These are phyloP conservation scores for Drosophila arawakana DNA, from an alignment of 1,140 invertebrate species.

Conservation along the genomic window DNA sequence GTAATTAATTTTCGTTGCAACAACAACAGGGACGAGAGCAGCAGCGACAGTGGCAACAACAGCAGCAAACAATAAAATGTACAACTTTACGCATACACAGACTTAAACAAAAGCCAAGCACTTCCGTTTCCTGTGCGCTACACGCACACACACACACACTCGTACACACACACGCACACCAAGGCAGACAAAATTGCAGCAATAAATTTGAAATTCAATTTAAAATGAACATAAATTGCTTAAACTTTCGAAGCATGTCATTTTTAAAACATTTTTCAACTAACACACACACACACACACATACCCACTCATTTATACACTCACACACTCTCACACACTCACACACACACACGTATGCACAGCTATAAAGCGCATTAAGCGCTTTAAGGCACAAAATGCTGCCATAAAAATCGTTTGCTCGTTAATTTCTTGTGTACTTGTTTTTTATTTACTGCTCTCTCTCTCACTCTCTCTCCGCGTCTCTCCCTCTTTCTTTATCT, in stretches of 20 bases:
- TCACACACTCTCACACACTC: constrained; percentile 8
- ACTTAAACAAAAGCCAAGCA: constrained; percentile 61
- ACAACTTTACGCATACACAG: constrained; percentile 64
- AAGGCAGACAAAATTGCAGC: constrained; percentile 75
- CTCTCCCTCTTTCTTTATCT: background rate
- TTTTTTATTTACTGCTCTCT: constrained; percentile 72
- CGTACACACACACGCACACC: constrained; percentile 12
- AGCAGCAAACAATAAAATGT: constrained; percentile 68
- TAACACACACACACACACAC: constrained; percentile 56
- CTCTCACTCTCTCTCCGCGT: background rate
- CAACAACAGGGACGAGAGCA: background rate
- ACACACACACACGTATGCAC: constrained; percentile 14
- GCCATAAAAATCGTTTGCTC: constrained; percentile 83
- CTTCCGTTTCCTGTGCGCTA: constrained; percentile 65
- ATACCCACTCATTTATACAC: background rate
- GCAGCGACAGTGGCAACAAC: constrained; percentile 2
- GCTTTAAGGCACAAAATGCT: constrained; percentile 82
- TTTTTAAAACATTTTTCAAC: constrained; percentile 84
- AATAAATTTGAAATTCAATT: constrained; percentile 84
- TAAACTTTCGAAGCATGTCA: constrained; percentile 84
- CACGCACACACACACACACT: constrained; percentile 28
- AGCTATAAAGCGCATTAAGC: constrained; percentile 78
- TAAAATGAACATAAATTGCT: constrained; percentile 84
- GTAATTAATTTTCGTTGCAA: constrained; percentile 74
- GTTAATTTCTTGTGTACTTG: constrained; percentile 78